Conservation (phyloP, 2,113 vertebrate genomes). For the Naja naja region DNA sequence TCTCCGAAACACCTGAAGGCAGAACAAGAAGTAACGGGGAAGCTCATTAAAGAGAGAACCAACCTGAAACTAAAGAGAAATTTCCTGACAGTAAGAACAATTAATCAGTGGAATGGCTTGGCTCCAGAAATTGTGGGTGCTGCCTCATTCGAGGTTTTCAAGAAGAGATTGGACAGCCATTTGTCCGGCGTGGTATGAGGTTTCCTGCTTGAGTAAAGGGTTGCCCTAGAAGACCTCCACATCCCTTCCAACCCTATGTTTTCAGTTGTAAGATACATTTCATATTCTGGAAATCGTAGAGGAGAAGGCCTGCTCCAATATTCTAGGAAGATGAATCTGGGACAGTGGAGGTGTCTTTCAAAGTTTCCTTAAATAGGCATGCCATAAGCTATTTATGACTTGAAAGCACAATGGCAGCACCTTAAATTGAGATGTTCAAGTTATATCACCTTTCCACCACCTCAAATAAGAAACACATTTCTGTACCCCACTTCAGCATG, state of each 20-base stretch:
- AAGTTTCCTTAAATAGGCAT: neutral
- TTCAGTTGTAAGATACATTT: neutral
- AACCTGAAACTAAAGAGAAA: neutral
- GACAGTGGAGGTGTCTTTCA: neutral
- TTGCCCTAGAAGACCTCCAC: neutral
- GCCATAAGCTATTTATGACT: neutral
- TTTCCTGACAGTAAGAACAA: neutral
- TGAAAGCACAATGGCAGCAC: neutral
- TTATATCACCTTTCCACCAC: neutral
- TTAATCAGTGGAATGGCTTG: neutral
- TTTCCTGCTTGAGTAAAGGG: neutral
- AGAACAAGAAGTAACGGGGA: neutral
- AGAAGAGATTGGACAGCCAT: neutral
- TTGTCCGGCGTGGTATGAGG: neutral
- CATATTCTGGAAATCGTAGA: neutral
- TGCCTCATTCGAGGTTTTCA: neutral
- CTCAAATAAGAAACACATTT: neutral
- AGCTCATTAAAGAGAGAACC: neutral
- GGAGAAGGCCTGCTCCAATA: neutral
- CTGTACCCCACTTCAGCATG: neutral
- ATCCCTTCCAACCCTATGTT: neutral
- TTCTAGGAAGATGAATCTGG: neutral
- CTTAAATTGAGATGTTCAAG: neutral
- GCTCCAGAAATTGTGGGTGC: neutral
- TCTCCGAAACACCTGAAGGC: neutral